Evolutionary conservation across 1,140 invertebrate species (phyloP).

Genomic region (Micrasema minimum): DNA sequence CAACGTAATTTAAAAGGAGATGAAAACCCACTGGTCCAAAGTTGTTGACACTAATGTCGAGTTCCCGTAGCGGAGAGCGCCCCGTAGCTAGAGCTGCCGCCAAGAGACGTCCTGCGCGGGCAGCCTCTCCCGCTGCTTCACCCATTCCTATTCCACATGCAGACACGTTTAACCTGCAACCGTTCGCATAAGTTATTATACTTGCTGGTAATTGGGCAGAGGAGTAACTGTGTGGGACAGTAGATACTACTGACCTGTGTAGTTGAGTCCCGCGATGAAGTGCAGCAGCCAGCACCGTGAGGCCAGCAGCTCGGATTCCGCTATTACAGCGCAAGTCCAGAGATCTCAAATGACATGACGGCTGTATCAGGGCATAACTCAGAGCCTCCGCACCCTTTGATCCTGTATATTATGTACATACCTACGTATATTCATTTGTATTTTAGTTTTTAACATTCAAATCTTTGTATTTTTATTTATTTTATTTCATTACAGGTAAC

Average conservation of each 20-base stretch:
- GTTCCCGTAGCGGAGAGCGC: conserved; percentile 42
- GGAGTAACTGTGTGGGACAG: too few species aligned
- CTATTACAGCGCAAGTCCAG: conserved; percentile 63
- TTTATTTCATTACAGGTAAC: too few species aligned
- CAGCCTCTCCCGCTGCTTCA: conserved; percentile 36
- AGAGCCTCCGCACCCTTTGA: conserved; percentile 60
- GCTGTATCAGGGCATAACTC: conserved; percentile 60
- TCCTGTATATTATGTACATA: conserved; percentile 58
- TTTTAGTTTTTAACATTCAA: too few species aligned
- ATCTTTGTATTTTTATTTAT: too few species aligned
- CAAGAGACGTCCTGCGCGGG: conserved; percentile 40
- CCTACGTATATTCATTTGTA: too few species aligned
- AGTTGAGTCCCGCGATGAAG: conserved; percentile 64
- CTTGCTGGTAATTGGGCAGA: not conserved
- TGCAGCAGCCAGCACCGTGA: conserved; percentile 61
- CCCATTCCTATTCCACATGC: conserved; percentile 46
- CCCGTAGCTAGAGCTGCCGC: conserved; percentile 50
- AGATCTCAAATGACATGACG: conserved; percentile 57
- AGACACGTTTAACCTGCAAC: conserved; percentile 45
- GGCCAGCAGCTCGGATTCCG: conserved; percentile 61
- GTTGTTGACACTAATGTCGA: conserved; percentile 50
- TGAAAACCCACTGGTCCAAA: conserved; percentile 44
- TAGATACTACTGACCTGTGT: too few species aligned
- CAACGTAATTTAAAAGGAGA: too few species aligned
- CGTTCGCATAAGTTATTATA: too few species aligned